Evolutionary conservation across 1,140 invertebrate genomes (phyloP), one percentile per base, ranked within the genome.

Genomic region (Trichogramma pretiosum): DNA sequence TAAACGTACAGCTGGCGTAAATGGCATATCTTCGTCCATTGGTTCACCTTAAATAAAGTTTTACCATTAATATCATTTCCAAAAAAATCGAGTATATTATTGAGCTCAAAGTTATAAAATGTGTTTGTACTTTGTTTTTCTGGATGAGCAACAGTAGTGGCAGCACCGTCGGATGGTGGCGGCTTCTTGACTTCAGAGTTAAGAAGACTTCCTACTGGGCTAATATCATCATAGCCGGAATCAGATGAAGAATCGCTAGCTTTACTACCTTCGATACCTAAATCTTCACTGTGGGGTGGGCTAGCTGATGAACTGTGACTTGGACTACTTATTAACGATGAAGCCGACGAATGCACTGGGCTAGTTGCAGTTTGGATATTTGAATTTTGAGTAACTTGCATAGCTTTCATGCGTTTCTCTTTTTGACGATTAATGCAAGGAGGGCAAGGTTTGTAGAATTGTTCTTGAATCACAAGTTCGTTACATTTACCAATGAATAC

Each of bases 401-500:
- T 16, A 19, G 49, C 13, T 35, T 43, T 33, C 46, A 35, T 48
- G 41, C 51, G 49, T 19, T 59, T 40, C 11, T 48, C 45, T 40
- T 54, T 48, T 51, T 54, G 46, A 48, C 61, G 61, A 26, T 63
- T 38, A 56, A 64, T 50, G 33, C 73, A 68, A 38, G 66, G 70
- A 18, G 56, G 52, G 56, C 82, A 85, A 2, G 81, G 80, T 55
- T 78, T 80, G 36, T 82, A 61, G 28, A 78, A 73, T 36, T 75
- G 67, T 14, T 74, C 73, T 59, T 84, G 81, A 3, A 85, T 67
- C 19, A 85, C 66, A 1, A 85, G 71, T 61, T 83, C 82, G 16
- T 80, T 78, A 56, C 75, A 74, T 18, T 71, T 75, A 8, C 83
- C 83, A 55, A 77, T 77, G 59, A 83, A 86, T 50, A 87, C 81